Base-by-base conservation (phyloP, 2,797 vertebrate genomes). In the Acestrorhynchus altus region DNA sequence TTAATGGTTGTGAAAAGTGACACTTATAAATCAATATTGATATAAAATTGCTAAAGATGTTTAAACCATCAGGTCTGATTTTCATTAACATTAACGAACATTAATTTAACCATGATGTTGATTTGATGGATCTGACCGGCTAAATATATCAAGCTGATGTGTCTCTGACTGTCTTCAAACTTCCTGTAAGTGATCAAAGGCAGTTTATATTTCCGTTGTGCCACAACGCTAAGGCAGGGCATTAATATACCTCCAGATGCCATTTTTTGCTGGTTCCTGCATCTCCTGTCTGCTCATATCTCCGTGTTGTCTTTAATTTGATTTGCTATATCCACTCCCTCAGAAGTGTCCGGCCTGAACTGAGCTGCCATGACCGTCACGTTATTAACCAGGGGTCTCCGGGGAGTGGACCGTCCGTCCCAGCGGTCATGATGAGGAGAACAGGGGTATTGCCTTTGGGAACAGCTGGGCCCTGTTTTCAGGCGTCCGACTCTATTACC, bases 381-480 rank as follows among this genome's bases (percentile, higher is more conserved):
- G 83, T 81, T 89, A 90, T 90, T 90, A 88, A 83, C 84, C 85
- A 77, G 76, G 68, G 83, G 85, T 90, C 87, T 89, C 87, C 87
- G 87, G 88, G 90, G 87, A 88, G 87, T 75, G 71, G 70, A 52
- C 35, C 20, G 47, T 78, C 66, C 40, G 79, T 77, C 83, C 83
- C 82, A 84, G 79, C 82, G 84, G 88, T 90, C 85, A 84, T 81
- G 42, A 79, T 83, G 82, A 87, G 87, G 85, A 85, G 74, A 83
- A 79, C 77, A 80, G 82, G 84, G 87, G 2, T 35, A 35, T 69
- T 84, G 87, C 87, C 88, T 90, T 88, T 89, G 87, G 92, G 89
- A 93, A 92, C 90, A 92, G 91, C 91, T 92, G 92, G 89, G 86
- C 89, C 89, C 90, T 91, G 91, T 92, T 92, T 91, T 90, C 92